A percentile compares a stretch with the other conserved stretches of the same genome.
phyloP scores from a whole-genome alignment of 1,140 invertebrate species.

The Eriocheir sinensis region DNA sequence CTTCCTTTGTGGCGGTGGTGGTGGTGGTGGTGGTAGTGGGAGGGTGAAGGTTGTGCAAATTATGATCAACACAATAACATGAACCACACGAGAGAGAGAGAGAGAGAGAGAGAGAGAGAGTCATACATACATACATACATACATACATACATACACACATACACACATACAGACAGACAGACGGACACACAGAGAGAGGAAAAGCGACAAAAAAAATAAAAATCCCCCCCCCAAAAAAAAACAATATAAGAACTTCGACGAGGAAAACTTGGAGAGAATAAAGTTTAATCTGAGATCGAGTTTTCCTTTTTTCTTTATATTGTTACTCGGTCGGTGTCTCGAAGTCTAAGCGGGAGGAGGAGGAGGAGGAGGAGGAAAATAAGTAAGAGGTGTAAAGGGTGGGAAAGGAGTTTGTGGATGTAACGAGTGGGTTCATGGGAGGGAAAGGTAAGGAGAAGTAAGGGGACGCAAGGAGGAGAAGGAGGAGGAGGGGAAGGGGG shows the following conservation, averaged over 20 bases:
- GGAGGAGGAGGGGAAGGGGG: not conserved
- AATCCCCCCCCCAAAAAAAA: no score
- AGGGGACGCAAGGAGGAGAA: not conserved
- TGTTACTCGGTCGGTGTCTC: no score
- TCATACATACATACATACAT: not conserved
- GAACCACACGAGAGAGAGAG: not conserved
- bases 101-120: slow-evolving; percentile 18
- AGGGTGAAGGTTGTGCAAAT: not conserved
- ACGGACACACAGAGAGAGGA: slow-evolving; percentile 18
- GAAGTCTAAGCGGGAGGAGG: not conserved
- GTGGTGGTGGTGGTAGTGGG: not conserved
- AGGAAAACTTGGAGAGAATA: no score
- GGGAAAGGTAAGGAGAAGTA: not conserved
- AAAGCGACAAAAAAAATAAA: slow-evolving; percentile 30
- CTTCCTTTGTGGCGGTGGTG: slow-evolving; percentile 8
- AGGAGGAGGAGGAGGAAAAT: not conserved
- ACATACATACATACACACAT: not conserved
- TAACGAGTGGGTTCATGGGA: not conserved
- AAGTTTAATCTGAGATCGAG: no score
- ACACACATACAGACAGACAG: not conserved
- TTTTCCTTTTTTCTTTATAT: no score
- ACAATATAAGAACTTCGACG: no score
- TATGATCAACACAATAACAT: not conserved
- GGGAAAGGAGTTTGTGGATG: not conserved
- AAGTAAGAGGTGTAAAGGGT: not conserved